phyloP scores from a whole-genome alignment of 1,140 invertebrate species.

The Aphelinus certus region DNA sequence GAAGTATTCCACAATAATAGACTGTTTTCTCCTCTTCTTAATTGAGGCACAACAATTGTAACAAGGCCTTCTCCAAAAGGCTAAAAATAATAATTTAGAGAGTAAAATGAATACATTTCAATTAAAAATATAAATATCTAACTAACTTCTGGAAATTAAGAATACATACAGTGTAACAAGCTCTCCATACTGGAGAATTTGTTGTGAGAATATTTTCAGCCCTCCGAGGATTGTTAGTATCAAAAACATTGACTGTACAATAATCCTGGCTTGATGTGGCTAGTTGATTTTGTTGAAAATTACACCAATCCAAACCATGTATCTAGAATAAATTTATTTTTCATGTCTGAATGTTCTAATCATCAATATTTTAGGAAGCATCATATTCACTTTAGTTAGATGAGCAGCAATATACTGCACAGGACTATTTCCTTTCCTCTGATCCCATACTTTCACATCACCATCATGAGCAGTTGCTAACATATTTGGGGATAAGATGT shows the following conservation, averaged over 20 bases:
- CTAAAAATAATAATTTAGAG: slow-evolving; percentile 57
- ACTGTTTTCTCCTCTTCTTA: slow-evolving; percentile 82
- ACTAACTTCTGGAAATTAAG: slow-evolving; percentile 15
- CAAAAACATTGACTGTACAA: slow-evolving; percentile 93
- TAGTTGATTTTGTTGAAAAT: slow-evolving; percentile 83
- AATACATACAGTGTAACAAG: slow-evolving; percentile 80
- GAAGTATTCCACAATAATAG: slow-evolving; percentile 84
- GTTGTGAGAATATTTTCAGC: slow-evolving; percentile 85
- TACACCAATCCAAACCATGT: slow-evolving; percentile 94
- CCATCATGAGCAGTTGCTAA: slow-evolving; percentile 95
- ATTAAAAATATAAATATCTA: not conserved
- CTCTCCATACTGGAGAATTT: slow-evolving; percentile 91
- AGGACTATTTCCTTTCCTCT: slow-evolving; percentile 85
- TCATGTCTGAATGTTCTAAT: no score
- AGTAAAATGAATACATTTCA: not conserved
- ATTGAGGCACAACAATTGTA: slow-evolving; percentile 86
- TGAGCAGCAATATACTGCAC: slow-evolving; percentile 94
- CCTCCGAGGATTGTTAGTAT: slow-evolving; percentile 83
- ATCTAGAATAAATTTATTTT: slow-evolving; percentile 67
- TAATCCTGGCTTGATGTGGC: slow-evolving; percentile 92
- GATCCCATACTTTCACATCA: slow-evolving; percentile 95
- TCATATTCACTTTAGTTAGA: slow-evolving; percentile 74
- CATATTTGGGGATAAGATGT: slow-evolving; percentile 82
- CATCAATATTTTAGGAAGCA: no score
- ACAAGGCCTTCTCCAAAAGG: slow-evolving; percentile 93